Conservation (phyloP, 1,140 invertebrate genomes). For the Dendrolimus kikuchii region DNA sequence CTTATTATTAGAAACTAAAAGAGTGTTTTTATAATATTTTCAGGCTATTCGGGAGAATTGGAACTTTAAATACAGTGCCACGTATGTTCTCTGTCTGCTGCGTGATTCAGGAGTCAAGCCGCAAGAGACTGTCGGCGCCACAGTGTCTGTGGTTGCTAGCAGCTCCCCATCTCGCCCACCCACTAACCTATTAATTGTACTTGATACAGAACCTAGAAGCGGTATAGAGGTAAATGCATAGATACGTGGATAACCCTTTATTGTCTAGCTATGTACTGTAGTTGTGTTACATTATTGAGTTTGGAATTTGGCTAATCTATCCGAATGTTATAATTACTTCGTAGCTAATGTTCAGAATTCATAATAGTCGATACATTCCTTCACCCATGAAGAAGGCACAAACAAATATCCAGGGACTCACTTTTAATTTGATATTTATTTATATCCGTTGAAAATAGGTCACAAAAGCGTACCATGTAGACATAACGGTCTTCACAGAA, state of each 20-base stretch:
- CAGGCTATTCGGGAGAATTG: conserved; percentile 89
- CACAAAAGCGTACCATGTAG: no score
- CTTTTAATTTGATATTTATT: no score
- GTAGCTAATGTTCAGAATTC: no score
- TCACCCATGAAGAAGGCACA: no score
- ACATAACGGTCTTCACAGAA: no score
- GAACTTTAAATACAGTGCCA: conserved; percentile 94
- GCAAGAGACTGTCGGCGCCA: conserved; percentile 61
- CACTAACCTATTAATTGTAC: conserved; percentile 50
- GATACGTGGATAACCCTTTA: conserved; percentile 1
- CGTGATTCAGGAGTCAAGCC: conserved; percentile 71
- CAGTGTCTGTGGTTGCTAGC: conserved; percentile 76
- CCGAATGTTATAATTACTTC: no score
- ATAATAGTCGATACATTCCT: no score
- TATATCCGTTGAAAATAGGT: no score
- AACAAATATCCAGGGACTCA: no score
- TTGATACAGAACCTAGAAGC: conserved; percentile 45
- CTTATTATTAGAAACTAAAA: not conserved
- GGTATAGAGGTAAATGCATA: conserved; percentile 40
- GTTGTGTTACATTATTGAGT: no score
- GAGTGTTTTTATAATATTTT: conserved; percentile 13
- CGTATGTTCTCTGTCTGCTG: conserved; percentile 88
- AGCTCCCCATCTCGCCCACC: conserved; percentile 61
- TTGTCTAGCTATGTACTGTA: no score
- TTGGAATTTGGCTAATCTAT: no score